These are phyloP conservation scores for Drosophila tropicalis DNA, from an alignment of 1,140 invertebrate species.

Conservation along the genomic window DNA sequence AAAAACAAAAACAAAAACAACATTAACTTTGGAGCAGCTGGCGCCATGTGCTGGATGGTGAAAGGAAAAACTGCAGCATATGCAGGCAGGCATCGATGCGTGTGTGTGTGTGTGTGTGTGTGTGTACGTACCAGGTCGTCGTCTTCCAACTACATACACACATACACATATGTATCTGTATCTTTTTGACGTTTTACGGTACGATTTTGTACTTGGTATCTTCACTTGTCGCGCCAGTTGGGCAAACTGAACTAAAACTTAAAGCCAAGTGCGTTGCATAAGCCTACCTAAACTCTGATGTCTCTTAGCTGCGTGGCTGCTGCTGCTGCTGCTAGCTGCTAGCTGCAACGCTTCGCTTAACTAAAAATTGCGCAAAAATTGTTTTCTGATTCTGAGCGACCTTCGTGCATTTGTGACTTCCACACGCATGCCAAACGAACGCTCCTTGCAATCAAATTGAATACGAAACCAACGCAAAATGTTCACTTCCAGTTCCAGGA, in stretches of 20 bases:
- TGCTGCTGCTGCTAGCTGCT: constrained; percentile 8
- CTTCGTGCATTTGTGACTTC: constrained; percentile 31
- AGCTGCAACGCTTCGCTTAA: constrained; percentile 19
- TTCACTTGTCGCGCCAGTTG: constrained; percentile 73
- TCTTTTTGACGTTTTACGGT: constrained; percentile 31
- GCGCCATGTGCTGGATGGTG: constrained; percentile 35
- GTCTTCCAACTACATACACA: background rate
- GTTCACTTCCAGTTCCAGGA: constrained; percentile 34
- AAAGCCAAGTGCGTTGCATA: constrained; percentile 72
- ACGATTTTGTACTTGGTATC: constrained; percentile 52
- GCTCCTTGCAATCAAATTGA: constrained; percentile 27
- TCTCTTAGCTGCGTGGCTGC: constrained; percentile 32
- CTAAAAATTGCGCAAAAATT: constrained; percentile 57
- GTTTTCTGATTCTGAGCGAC: constrained; percentile 42
- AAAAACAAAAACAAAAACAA: constrained; percentile 18
- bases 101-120: background rate
- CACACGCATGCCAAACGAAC: no score
- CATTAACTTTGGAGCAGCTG: constrained; percentile 37
- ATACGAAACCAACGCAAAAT: constrained; percentile 34
- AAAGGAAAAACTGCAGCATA: constrained; percentile 35
- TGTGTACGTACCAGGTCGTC: constrained; percentile 17
- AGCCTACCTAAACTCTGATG: constrained; percentile 35
- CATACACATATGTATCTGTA: constrained; percentile 1
- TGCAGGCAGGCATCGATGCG: constrained; percentile 15
- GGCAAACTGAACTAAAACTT: constrained; percentile 70